Conservation (phyloP, 2,888 invertebrate genomes). For the Stenurella melanura region DNA sequence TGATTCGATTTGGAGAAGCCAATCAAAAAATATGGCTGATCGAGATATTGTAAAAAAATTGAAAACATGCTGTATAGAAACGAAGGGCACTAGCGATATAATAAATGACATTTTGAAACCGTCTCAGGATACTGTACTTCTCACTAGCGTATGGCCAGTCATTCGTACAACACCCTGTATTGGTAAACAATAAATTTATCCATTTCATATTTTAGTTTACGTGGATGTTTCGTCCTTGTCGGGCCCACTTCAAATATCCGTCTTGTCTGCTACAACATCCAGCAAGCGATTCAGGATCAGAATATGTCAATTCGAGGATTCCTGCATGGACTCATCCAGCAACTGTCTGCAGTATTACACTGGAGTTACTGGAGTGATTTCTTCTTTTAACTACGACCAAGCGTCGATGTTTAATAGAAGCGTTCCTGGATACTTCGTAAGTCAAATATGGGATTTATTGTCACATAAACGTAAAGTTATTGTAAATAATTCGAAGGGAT, state of each 20-base stretch:
- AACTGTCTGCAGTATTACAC: slow-evolving; percentile 80
- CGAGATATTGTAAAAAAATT: no score
- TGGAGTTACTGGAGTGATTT: slow-evolving; percentile 77
- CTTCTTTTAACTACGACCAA: slow-evolving; percentile 83
- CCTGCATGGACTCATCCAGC: slow-evolving; percentile 70
- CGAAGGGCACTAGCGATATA: no score
- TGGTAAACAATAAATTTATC: no score
- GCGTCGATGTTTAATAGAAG: slow-evolving; percentile 76
- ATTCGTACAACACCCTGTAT: no score
- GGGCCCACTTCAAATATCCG: slow-evolving; percentile 80
- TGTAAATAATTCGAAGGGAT: no score
- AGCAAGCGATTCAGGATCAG: slow-evolving; percentile 80
- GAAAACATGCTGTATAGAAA: no score
- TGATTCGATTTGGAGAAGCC: no score
- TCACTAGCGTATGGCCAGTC: no score
- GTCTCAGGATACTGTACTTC: no score
- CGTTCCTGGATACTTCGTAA: slow-evolving; percentile 79
- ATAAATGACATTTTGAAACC: no score
- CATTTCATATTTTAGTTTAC: slow-evolving; percentile 77
- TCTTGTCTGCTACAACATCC: slow-evolving; percentile 77
- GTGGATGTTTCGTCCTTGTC: slow-evolving; percentile 80
- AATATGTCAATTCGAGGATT: slow-evolving; percentile 75
- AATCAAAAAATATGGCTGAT: no score
- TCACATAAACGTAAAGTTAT: no score
- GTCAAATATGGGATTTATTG: neutral